Evolutionary conservation across 35 echinoderm and acorn worm genomes (phyloP), one percentile per base, ranked within the genome.

Genomic region (Stichopus chloronotus): DNA sequence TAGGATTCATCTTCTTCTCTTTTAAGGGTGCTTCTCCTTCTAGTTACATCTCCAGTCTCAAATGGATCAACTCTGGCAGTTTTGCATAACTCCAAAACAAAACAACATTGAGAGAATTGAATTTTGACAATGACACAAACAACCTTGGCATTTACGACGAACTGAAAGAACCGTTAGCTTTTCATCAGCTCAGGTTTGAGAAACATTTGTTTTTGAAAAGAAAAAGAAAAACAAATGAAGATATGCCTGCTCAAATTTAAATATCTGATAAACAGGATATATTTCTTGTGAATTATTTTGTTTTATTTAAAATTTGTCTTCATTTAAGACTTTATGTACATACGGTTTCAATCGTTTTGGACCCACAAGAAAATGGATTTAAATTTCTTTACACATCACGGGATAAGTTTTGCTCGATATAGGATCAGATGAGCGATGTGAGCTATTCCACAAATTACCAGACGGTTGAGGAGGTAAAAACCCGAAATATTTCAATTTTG

Each of bases 171-270:
- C 69, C 17, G 22, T 74, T 74, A 74, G 69, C 19, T n/a, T 14
- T 74, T 14, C 69, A 74, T 74, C 22, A 74, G 69, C 69, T 24
- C 69, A 74, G 69, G 17, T 74, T 74, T 74, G 69, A 74, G 69
- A 21, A 43, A 43, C 30, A 74, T 74, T 74, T 74, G 17, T 4
- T 74, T 74, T 65, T 65, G 61, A 65, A 65, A 65, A 19, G 61
- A 43, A 14, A 14, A 65, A 19, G 3, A 74, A 43, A 43, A 43
- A 43, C 30, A 43, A 43, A 43, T 43, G 30, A 43, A 43, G 30
- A 43, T 43, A 43, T 43, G 30, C 30, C 30, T 0, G 30, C 30
- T 14, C 3, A 22, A n/a, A 20, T 74, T 74, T 19, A 74, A 74
- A 74, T 20, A 20, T 74, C 17, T 74, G 69, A 74, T 24, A 74